These are phyloP conservation scores for Ligdia adustata DNA, from an alignment of 2,888 invertebrate genomes.

Conservation along the genomic window DNA sequence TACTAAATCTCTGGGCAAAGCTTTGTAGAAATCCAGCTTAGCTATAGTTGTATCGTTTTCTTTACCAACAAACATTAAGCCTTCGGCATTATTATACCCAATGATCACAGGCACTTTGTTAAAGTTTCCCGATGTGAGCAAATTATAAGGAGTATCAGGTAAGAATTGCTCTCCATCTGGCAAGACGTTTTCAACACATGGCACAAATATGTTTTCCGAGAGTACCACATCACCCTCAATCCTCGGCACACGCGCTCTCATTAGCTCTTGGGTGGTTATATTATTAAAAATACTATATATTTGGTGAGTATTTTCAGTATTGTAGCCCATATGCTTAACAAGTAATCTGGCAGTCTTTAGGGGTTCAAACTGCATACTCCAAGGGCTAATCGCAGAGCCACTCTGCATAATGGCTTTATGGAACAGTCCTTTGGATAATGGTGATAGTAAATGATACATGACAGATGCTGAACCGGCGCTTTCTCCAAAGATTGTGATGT, in stretches of 20 bases:
- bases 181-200: constrained; percentile 62
- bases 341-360: constrained; percentile 56
- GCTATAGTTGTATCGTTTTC: constrained; percentile 67
- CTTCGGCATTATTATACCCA: constrained; percentile 70
- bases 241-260: constrained; percentile 63
- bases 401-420: constrained; percentile 72
- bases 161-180: constrained; percentile 54
- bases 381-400: constrained; percentile 68
- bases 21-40: constrained; percentile 55
- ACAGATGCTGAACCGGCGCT: constrained; percentile 75
- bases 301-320: constrained; percentile 55
- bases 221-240: constrained; percentile 60
- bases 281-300: constrained; percentile 57
- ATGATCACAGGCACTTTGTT: constrained; percentile 67
- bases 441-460: constrained; percentile 65
- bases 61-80: constrained; percentile 69
- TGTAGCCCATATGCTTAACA: constrained; percentile 56
- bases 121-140: constrained; percentile 54
- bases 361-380: constrained; percentile 71
- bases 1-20: constrained; percentile 63
- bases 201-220: constrained; percentile 73
- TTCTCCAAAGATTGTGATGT: constrained; percentile 72
- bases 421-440: constrained; percentile 69
- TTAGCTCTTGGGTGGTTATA: constrained; percentile 48
- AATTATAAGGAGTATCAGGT: constrained; percentile 60